Evolutionary conservation across 2,888 invertebrate species (phyloP), one percentile per base, ranked within the genome.

Genomic region (Dynastes tityus): DNA sequence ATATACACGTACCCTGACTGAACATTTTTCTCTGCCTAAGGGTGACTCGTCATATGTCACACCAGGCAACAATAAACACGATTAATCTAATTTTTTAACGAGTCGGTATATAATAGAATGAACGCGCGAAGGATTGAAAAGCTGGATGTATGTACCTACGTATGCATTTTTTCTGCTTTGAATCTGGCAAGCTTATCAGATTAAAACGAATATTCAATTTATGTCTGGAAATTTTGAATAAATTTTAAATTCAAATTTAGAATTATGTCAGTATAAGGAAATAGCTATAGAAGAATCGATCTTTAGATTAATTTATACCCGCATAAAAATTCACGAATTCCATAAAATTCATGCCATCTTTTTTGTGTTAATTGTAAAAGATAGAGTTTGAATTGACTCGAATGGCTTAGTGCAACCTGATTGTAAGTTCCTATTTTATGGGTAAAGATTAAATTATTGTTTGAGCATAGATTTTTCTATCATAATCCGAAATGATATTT

Each of bases 1-100:
- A 64, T 76, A 58, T 58, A 55, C 55, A 68, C 63, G 71, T 53
- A 71, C 78, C 73, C 73, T 29, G 71, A 78, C 71, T 65, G 78
- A 78, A 73, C 63, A 45, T 74, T 74, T 73, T 61, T 61, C 73
- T 74, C 27, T 55, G 32, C 32, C 49, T 78, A 71, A 76, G 78
- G 78, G 78, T 78, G 78, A 71, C 76, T 76, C 68, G 67, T 68
- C 67, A 76, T 76, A 67, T 67, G 76, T 76, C 67, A 76, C 76
- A 68, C 67, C 45, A 58, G 68, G 16, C 68, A 76, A 67, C 67
- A 76, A 76, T 76, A 40, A 67, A 40, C 68, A 76, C 67, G 67
- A 76, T 76, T 67, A 63, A 76, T 68, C 68, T 76, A 76, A 76
- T 76, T 67, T 74, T 74, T 74, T 74, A 74, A 74, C 73, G 45